Percentiles rank a stretch among this genome's conserved stretches.
Conservation (phyloP, 1,140 invertebrate genomes). For the Idris sp. region DNA sequence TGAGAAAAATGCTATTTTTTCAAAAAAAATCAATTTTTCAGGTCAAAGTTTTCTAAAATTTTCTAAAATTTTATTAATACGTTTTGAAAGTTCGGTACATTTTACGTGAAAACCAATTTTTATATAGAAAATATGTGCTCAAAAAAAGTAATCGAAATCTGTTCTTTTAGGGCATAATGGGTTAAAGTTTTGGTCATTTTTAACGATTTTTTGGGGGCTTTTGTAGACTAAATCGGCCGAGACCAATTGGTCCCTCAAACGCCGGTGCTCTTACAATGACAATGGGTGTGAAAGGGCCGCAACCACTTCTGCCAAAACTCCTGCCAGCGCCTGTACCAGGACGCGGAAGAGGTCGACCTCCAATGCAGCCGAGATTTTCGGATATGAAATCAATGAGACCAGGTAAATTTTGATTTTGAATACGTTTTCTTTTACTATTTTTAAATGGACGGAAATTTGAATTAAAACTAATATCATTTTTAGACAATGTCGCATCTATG, state of each 20-base stretch:
- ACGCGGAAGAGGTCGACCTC: slow-evolving; percentile 73
- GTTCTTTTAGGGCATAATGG: background rate
- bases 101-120: too few species aligned
- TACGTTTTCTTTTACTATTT: too few species aligned
- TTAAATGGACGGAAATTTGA: background rate
- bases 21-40: too few species aligned
- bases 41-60: too few species aligned
- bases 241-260: slow-evolving; percentile 75
- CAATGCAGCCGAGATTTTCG: slow-evolving; percentile 75
- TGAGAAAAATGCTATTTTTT: too few species aligned
- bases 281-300: slow-evolving; percentile 74
- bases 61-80: too few species aligned
- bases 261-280: slow-evolving; percentile 74
- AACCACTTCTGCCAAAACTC: slow-evolving; percentile 79
- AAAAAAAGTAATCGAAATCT: too few species aligned
- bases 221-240: slow-evolving; percentile 80
- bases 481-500: slow-evolving; percentile 77
- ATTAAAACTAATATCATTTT: slow-evolving; percentile 5
- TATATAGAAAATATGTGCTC: too few species aligned
- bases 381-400: slow-evolving; percentile 74
- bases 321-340: slow-evolving; percentile 74
- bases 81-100: too few species aligned
- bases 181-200: background rate
- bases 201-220: slow-evolving; percentile 7
- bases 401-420: slow-evolving; percentile 52